A percentile compares a stretch with the other conserved stretches of the same genome.
Conservation (phyloP, 1,140 invertebrate genomes). For the Ridgeia piscesae region DNA sequence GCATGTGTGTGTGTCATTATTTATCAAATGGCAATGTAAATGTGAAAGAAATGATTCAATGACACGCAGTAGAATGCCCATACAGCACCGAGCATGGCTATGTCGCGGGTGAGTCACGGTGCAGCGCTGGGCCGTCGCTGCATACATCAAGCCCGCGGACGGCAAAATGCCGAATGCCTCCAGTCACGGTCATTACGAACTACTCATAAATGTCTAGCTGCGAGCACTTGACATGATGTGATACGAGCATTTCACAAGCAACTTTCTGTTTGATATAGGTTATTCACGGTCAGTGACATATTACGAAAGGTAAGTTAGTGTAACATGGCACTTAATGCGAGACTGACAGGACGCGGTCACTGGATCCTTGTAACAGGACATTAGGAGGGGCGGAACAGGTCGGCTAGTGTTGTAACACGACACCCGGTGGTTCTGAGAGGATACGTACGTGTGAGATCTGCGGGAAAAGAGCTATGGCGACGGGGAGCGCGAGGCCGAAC, state of each 20-base stretch:
- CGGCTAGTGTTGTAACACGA: too few relatives aligned
- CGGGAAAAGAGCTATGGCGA: constrained; percentile 58
- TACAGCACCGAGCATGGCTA: neutral
- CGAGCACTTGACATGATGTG: neutral
- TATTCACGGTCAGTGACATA: neutral
- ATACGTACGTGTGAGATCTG: constrained; percentile 53
- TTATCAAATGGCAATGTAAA: neutral
- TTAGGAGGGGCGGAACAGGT: neutral
- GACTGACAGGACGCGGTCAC: too few relatives aligned
- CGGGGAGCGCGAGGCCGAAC: constrained; percentile 57
- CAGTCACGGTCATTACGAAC: neutral
- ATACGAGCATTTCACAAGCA: neutral
- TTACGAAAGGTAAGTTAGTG: neutral
- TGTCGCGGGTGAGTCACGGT: neutral
- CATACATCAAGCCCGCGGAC: neutral
- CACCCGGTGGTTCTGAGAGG: too few relatives aligned
- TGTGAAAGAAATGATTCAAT: neutral
- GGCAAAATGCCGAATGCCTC: neutral
- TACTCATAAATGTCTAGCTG: neutral
- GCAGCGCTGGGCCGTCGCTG: too few relatives aligned
- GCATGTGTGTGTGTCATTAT: neutral
- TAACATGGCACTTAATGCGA: too few relatives aligned
- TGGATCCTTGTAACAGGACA: neutral
- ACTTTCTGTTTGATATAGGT: neutral
- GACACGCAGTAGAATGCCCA: neutral